Conservation (phyloP, 2,888 invertebrate species). For the Athripsodes cinereus region DNA sequence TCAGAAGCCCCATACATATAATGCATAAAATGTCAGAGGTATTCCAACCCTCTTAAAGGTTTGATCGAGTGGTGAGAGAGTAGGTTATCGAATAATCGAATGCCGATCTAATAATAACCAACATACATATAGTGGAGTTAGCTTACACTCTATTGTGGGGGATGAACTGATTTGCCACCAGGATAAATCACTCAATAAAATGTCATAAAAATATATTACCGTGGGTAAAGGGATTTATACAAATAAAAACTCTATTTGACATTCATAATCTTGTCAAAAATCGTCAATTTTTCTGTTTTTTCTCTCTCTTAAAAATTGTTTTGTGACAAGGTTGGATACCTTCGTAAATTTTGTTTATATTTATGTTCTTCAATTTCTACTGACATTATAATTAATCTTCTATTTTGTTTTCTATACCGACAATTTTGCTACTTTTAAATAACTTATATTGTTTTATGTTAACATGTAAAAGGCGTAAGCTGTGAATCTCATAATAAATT, state of each 20-base stretch:
- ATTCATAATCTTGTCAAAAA: too few species aligned
- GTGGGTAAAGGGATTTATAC: not conserved
- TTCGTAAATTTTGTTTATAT: too few species aligned
- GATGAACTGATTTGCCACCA: not conserved
- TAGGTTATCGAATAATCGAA: constrained; percentile 19
- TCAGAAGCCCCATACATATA: not conserved
- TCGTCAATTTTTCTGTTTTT: too few species aligned
- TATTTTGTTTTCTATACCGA: not conserved
- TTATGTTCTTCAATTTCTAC: not conserved
- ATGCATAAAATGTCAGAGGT: too few species aligned
- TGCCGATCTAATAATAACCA: constrained; percentile 21
- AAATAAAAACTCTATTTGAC: too few species aligned
- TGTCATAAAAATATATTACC: not conserved
- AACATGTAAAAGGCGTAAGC: too few species aligned
- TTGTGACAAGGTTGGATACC: not conserved
- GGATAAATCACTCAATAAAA: constrained; percentile 1
- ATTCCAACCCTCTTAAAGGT: not conserved
- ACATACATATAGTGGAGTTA: not conserved
- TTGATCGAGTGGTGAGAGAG: constrained; percentile 4
- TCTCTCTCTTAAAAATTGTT: not conserved
- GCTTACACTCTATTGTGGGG: not conserved
- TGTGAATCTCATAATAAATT: too few species aligned
- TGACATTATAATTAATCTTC: not conserved
- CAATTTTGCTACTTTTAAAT: too few species aligned
- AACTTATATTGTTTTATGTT: too few species aligned